Base-by-base conservation (phyloP, 2,797 vertebrate species). In the Rhinatrema bivittatum region DNA sequence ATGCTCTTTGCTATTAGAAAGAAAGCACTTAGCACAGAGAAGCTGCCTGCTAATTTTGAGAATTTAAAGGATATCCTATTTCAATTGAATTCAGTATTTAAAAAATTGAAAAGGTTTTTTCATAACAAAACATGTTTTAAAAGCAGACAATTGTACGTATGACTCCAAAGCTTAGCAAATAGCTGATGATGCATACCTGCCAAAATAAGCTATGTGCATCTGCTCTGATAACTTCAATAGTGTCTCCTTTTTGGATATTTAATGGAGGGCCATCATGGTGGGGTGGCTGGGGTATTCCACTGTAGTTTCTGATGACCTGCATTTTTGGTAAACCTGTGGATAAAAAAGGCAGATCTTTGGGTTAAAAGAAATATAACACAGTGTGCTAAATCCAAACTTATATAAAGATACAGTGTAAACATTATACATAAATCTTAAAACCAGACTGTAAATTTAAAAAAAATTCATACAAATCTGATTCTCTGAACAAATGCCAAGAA, bases 141-240 rank as follows among this genome's bases (percentile, higher is more conserved):
- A n/a, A n/a, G n/a, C n/a, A n/a, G n/a, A n/a, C n/a, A n/a, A n/a
- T n/a, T n/a, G n/a, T n/a, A n/a, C n/a, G n/a, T n/a, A n/a, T n/a
- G n/a, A n/a, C n/a, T n/a, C n/a, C n/a, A n/a, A n/a, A n/a, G n/a
- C n/a, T n/a, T n/a, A n/a, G n/a, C n/a, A n/a, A n/a, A n/a, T n/a
- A n/a, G n/a, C n/a, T 18, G 10, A 21, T 5, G 10, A 24, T 12
- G 34, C 45, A 5, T 76, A 98, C 94, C 94, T 98, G 90, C 95
- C 95, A 98, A 84, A 95, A 98, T 11, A 83, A 65, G 62, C 87
- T 93, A 59, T 91, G 92, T 7, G 91, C 74, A 53, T 97, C 90
- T 6, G 90, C 94, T 43, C 75, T 74, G 28, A 94, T 78, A 17
- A 98, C 71, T 34, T 97, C 92, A 10, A 97, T 80, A 12, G 91